phyloP scores from a whole-genome alignment of 1,140 invertebrate species.

The Mercenaria mercenaria region DNA sequence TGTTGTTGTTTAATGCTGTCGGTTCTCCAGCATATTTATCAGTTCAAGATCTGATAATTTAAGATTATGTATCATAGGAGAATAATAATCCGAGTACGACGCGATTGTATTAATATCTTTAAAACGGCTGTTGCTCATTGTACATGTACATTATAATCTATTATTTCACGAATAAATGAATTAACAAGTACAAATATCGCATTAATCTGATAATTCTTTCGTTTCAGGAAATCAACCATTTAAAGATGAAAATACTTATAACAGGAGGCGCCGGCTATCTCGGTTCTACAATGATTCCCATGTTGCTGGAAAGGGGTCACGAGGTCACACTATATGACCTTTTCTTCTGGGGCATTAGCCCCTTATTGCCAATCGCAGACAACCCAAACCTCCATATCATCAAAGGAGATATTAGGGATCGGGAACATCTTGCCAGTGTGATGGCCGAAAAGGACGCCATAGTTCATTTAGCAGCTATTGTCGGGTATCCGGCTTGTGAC shows the following conservation, averaged over 20 bases:
- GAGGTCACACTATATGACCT: slow-evolving; percentile 80
- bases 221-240: neutral
- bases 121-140: too few species aligned
- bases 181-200: too few species aligned
- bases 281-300: slow-evolving; percentile 79
- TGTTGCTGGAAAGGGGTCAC: slow-evolving; percentile 78
- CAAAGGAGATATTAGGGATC: slow-evolving; percentile 76
- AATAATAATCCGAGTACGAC: too few species aligned
- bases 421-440: slow-evolving; percentile 66
- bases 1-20: too few species aligned
- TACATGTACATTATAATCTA: too few species aligned
- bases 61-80: too few species aligned
- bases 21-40: too few species aligned
- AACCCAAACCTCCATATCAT: slow-evolving; percentile 75
- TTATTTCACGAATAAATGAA: too few species aligned
- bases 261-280: slow-evolving; percentile 82
- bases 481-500: slow-evolving; percentile 83
- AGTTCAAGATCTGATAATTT: too few species aligned
- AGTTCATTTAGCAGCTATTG: slow-evolving; percentile 81
- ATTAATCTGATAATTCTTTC: too few species aligned
- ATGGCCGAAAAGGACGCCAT: slow-evolving; percentile 76
- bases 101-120: too few species aligned
- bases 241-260: slow-evolving; percentile 71
- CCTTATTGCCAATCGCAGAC: slow-evolving; percentile 71
- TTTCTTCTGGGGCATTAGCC: slow-evolving; percentile 78